Evolutionary conservation across 2,797 vertebrate genomes (phyloP).

Genomic region (Molossus alvarezi): DNA sequence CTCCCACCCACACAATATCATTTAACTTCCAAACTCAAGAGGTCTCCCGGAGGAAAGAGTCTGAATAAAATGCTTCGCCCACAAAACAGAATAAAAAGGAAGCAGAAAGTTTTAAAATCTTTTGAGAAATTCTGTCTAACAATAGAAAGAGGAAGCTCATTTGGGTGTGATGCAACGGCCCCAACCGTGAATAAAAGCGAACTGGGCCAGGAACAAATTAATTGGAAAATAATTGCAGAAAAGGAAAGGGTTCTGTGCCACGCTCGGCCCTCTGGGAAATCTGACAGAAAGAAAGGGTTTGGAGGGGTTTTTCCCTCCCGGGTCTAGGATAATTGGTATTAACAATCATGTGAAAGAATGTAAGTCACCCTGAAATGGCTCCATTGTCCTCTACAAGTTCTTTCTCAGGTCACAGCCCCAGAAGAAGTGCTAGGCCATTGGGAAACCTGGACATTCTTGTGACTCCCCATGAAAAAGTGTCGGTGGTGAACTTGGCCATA

Average conservation of each 20-base stretch:
- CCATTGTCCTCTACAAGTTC: neutral
- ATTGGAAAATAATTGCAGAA: conserved; percentile 76
- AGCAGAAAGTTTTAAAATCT: conserved; percentile 69
- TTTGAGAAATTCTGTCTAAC: conserved; percentile 71
- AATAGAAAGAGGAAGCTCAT: conserved; percentile 83
- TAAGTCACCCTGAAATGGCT: neutral
- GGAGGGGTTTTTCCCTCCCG: neutral
- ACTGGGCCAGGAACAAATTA: conserved; percentile 81
- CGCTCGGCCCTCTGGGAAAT: conserved; percentile 77
- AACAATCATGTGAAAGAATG: neutral
- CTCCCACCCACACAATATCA: neutral
- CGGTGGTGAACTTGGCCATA: neutral
- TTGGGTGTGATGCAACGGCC: conserved; percentile 63
- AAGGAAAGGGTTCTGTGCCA: conserved; percentile 67
- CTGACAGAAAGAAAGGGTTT: conserved; percentile 49
- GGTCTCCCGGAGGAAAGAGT: neutral
- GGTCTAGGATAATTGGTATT: conserved; percentile 66
- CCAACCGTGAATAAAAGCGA: conserved; percentile 72
- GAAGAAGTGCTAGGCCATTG: neutral
- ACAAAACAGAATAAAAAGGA: conserved; percentile 57
- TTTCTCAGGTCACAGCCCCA: conserved; percentile 29
- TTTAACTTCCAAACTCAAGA: neutral
- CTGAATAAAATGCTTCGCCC: conserved; percentile 21
- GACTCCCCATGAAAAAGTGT: neutral
- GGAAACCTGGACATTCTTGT: neutral